Evolutionary conservation across 2,888 invertebrate genomes (phyloP), one percentile per base, ranked within the genome.

Genomic region (Philereme vetulata): DNA sequence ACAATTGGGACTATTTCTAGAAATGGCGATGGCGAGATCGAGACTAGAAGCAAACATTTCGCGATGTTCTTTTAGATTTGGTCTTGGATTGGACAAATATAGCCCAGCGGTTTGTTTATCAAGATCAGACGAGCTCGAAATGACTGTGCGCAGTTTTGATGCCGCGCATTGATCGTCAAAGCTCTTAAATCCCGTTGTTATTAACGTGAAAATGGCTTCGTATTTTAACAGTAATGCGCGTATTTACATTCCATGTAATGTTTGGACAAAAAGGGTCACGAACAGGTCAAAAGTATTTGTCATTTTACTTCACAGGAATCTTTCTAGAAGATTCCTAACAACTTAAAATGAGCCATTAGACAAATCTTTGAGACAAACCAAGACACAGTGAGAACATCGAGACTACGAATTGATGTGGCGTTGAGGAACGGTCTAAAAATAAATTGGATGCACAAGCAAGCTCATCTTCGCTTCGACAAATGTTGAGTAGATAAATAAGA

Each of bases 1-100:
- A 78, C 81, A 82, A 84, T 81, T 80, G 76, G 66, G 62, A 80
- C 82, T 90, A 89, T 88, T 90, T 85, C 77, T 82, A 85, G 88
- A 83, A 87, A 87, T 83, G 79, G 86, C 84, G 74, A 87, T 83
- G 78, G 84, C 84, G 72, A 67, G 65, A 60, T 60, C 61, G 42
- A 51, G 52, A 55, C 65, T 65, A 60, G 56, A 66, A 66, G 57
- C 59, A 38, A 63, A 65, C 60, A 66, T 65, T 62, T 62, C 54
- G 64, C 66, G 46, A 65, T 61, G 60, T 34, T 60, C 57, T 55
- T 61, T 60, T 60, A 52, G 55, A 50, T 40, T 56, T 58, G 52
- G 56, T 59, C 55, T 62, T 52, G 53, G 61, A 55, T 60, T 50
- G 51, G 11, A 38, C 55, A 10, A 52, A 52, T 38, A 48, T 49